A percentile compares a stretch with the other conserved stretches of the same genome.
Conservation (phyloP, 2,888 invertebrate genomes). For the Tachina lurida region DNA sequence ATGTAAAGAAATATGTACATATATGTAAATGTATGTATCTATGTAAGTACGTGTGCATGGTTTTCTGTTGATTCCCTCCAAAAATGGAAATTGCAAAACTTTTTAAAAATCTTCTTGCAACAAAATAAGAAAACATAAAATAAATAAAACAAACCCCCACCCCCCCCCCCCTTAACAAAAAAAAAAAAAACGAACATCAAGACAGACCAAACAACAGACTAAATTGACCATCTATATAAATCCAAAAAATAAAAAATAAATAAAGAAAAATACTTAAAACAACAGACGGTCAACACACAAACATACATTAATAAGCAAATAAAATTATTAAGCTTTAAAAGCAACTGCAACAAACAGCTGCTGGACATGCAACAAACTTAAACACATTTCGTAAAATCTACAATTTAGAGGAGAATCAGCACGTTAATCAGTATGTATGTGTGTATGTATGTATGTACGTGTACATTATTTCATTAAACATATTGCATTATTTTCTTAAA, state of each 20-base stretch:
- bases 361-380: slow-evolving; percentile 1
- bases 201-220: slow-evolving; percentile 52
- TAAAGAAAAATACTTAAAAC: not conserved
- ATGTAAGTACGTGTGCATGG: no score
- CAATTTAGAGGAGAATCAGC: slow-evolving; percentile 39
- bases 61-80: slow-evolving; percentile 33
- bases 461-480: not conserved
- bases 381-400: slow-evolving; percentile 48
- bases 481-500: not conserved
- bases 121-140: slow-evolving; percentile 36
- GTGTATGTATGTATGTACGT: not conserved
- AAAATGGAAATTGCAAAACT: slow-evolving; percentile 68
- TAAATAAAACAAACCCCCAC: slow-evolving; percentile 14
- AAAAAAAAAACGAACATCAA: slow-evolving; percentile 24
- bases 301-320: slow-evolving; percentile 9
- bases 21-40: no score
- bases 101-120: slow-evolving; percentile 50
- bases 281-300: slow-evolving; percentile 28
- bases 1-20: slow-evolving; percentile 29
- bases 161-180: not conserved
- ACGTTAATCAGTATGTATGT: not conserved
- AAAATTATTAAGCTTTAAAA: slow-evolving; percentile 27
- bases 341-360: slow-evolving; percentile 43
- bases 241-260: not conserved
- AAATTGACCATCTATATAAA: slow-evolving; percentile 36